Evolutionary conservation across 92 coral and sea anemone species (phyloP).

Genomic region (Zoanthus gigantus): DNA sequence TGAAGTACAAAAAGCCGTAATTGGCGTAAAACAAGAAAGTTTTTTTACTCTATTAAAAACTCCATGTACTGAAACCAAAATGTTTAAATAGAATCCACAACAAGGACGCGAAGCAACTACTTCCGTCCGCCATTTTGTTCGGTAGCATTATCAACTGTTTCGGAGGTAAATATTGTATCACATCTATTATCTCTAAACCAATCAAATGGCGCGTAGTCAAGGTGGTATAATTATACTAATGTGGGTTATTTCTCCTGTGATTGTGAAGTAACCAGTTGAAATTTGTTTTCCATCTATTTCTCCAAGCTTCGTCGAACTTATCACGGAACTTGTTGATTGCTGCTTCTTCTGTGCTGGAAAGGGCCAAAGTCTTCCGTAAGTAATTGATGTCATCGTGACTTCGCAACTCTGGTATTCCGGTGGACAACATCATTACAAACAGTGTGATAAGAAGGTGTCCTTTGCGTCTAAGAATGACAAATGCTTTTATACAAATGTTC

Average conservation of each 20-base stretch:
- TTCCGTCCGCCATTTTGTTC: too few relatives aligned
- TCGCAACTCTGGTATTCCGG: conserved; percentile 97
- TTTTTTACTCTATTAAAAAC: too few relatives aligned
- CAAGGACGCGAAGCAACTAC: too few relatives aligned
- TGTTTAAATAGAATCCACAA: too few relatives aligned
- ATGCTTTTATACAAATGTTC: conserved; percentile 84
- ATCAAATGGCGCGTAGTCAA: too few relatives aligned
- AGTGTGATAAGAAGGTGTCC: conserved; percentile 87
- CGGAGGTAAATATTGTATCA: too few relatives aligned
- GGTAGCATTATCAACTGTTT: too few relatives aligned
- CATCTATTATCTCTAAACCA: too few relatives aligned
- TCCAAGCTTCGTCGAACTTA: conserved; percentile 84
- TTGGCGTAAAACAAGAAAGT: too few relatives aligned
- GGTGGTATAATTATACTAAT: neutral
- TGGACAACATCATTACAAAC: conserved; percentile 96
- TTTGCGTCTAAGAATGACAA: conserved; percentile 81
- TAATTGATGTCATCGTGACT: conserved; percentile 82
- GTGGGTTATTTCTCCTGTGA: conserved; percentile 52
- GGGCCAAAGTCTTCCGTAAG: conserved; percentile 84
- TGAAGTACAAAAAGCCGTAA: too few relatives aligned
- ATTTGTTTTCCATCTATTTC: conserved; percentile 88
- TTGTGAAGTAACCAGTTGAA: conserved; percentile 79
- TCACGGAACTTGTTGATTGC: conserved; percentile 81
- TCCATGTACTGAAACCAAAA: too few relatives aligned
- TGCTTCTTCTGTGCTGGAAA: conserved; percentile 72